Base-by-base conservation (phyloP, 2,888 invertebrate species). In the Tiliacea citrago region DNA sequence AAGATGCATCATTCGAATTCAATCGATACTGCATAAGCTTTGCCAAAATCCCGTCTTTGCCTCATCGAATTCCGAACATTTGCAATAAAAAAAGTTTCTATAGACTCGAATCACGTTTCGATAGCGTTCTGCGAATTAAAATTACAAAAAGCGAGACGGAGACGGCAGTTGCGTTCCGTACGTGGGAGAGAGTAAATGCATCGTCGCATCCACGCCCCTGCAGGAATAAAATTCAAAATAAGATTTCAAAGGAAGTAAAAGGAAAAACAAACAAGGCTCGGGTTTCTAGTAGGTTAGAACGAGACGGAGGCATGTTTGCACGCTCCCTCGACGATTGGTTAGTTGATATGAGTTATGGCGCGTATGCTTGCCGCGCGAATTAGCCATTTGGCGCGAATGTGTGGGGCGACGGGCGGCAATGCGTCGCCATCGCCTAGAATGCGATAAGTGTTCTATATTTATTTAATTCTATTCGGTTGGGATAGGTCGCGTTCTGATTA, bases 181-280 rank as follows among this genome's bases (percentile, higher is more conserved):
- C 87, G 95, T 92, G 92, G 88, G 94, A 95, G 96, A 91, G 93
- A 92, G 97, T 95, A 94, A 95, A 94, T 96, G 96, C 97, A 97
- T 97, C 97, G 97, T 92, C 93, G 95, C 96, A 95, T 96, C 94
- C 96, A 95, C 96, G 96, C 97, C 97, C 96, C 96, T 94, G 93
- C 92, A 92, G 93, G 94, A 95, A 95, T 95, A 95, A 95, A 96
- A 95, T 95, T 95, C 94, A 95, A 96, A 96, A 96, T 96, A 96
- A 96, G 95, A 96, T 95, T 96, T 95, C 94, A 94, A 95, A 95
- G 93, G 94, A 94, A 93, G 93, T 93, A 95, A 95, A 96, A 95
- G 93, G 95, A 95, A 95, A 95, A 96, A 95, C 94, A 95, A 95
- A 95, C 94, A 93, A 85, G 92, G 92, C 89, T 92, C 90, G 90